A percentile compares a stretch with the other conserved stretches of the same genome.
These are phyloP conservation scores for Amphipoea lucens DNA, from an alignment of 2,888 invertebrate species.

Conservation along the genomic window DNA sequence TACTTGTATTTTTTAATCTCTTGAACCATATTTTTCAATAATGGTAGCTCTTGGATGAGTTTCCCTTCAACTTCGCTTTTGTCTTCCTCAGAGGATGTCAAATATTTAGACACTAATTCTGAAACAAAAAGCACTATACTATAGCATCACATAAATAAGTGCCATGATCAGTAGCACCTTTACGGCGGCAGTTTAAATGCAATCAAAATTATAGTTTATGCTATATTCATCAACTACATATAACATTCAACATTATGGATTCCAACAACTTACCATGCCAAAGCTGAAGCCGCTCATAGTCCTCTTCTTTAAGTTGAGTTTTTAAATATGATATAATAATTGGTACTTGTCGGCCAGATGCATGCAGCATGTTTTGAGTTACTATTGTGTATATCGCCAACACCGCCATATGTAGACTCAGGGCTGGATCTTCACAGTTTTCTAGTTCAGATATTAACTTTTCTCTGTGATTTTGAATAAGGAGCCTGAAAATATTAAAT, in stretches of 20 bases:
- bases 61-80: conserved; percentile 77
- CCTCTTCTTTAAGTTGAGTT: conserved; percentile 92
- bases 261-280: conserved; percentile 93
- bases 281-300: conserved; percentile 91
- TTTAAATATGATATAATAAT: conserved; percentile 94
- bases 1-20: conserved; percentile 86
- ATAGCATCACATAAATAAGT: neutral
- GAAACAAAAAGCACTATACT: conserved; percentile 34
- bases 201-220: neutral
- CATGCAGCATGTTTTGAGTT: conserved; percentile 96
- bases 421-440: conserved; percentile 93
- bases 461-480: conserved; percentile 95
- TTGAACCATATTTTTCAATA: conserved; percentile 81
- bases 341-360: conserved; percentile 98
- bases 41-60: conserved; percentile 79
- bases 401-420: conserved; percentile 94
- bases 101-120: conserved; percentile 85
- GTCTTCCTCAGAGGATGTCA: conserved; percentile 81
- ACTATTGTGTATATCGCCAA: conserved; percentile 95
- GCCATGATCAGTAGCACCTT: neutral
- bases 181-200: neutral
- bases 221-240: neutral
- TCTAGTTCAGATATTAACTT: conserved; percentile 94
- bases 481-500: conserved; percentile 87
- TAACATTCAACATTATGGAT: neutral